phyloP scores from a whole-genome alignment of 2,888 invertebrate genomes.

The Diaprepes abbreviatus region DNA sequence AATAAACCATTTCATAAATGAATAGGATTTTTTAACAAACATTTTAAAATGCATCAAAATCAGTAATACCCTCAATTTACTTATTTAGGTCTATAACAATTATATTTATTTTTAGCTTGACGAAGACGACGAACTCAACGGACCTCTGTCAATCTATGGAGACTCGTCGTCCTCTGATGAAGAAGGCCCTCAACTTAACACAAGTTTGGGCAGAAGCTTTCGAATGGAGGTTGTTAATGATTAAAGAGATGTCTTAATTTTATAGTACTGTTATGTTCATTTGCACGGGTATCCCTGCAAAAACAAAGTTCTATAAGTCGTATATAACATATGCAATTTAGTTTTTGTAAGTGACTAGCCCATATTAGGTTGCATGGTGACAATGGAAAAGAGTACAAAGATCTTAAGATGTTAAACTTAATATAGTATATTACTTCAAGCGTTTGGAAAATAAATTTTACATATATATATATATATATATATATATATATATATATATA shows the following conservation, averaged over 20 bases:
- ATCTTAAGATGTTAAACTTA: background rate
- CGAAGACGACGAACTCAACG: slow-evolving; percentile 53
- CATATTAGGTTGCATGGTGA: slow-evolving; percentile 27
- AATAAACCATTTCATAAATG: no score
- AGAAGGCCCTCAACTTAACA: slow-evolving; percentile 58
- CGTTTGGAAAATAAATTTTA: no score
- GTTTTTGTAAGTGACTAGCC: slow-evolving; percentile 9
- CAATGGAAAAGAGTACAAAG: background rate
- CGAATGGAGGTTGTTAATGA: slow-evolving; percentile 65
- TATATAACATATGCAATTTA: background rate
- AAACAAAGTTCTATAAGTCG: background rate
- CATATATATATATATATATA: no score
- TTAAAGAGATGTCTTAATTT: slow-evolving; percentile 58
- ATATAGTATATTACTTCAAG: no score
- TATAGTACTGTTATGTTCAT: slow-evolving; percentile 10
- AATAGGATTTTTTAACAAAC: no score
- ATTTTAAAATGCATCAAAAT: no score
- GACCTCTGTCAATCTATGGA: slow-evolving; percentile 61
- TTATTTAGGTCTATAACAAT: no score
- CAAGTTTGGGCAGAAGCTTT: slow-evolving; percentile 61
- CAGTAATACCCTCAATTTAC: no score
- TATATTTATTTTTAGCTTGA: slow-evolving; percentile 55
- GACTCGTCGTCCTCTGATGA: slow-evolving; percentile 62
- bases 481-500: no score
- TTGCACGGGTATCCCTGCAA: background rate